Conservation (phyloP, 1,140 invertebrate species). For the Zaprionus taronus region DNA sequence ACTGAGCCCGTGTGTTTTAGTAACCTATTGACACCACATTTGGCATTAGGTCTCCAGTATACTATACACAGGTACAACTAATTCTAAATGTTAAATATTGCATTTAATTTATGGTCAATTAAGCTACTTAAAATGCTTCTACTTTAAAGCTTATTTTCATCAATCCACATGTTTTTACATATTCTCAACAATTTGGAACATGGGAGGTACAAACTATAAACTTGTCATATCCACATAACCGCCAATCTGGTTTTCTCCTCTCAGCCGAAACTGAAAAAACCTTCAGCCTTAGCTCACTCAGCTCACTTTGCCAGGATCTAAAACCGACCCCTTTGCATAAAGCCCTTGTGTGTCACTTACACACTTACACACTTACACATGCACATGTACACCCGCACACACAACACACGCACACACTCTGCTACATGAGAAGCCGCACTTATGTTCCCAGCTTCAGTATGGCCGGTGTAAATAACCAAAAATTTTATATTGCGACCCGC, state of each 20-base stretch:
- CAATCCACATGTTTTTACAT: background rate
- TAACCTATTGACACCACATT: too few species aligned
- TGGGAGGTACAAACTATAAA: background rate
- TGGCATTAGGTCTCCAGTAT: too few species aligned
- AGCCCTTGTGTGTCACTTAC: background rate
- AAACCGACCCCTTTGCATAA: background rate
- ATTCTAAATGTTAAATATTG: too few species aligned
- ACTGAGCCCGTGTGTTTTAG: too few species aligned
- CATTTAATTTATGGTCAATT: too few species aligned
- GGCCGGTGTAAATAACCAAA: conserved; percentile 70
- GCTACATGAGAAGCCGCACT: conserved; percentile 57
- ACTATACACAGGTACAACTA: too few species aligned
- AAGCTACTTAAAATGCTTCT: too few species aligned
- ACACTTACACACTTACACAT: background rate
- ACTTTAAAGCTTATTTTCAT: background rate
- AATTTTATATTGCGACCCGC: conserved; percentile 68
- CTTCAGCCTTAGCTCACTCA: conserved; percentile 7
- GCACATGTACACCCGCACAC: conserved; percentile 1
- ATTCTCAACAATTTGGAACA: background rate
- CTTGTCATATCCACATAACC: background rate
- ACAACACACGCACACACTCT: conserved; percentile 2
- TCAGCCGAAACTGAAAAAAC: background rate
- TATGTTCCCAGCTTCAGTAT: conserved; percentile 56
- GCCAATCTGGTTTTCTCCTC: background rate
- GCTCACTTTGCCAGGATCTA: background rate